A percentile compares a stretch with the other conserved stretches of the same genome.
phyloP scores from a whole-genome alignment of 2,888 invertebrate genomes.

The Ctenicera cuprea region DNA sequence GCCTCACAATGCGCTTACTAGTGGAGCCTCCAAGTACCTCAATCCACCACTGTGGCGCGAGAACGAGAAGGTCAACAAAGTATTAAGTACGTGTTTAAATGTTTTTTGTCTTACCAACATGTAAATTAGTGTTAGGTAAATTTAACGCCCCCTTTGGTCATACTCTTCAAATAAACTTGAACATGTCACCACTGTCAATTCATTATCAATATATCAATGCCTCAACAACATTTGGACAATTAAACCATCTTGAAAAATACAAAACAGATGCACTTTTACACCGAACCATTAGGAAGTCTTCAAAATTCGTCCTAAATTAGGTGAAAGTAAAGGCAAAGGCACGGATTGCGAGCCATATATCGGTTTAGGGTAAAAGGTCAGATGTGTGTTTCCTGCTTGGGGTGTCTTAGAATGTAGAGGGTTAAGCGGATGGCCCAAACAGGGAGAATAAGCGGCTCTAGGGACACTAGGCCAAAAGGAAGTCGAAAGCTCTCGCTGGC shows the following conservation, averaged over 20 bases:
- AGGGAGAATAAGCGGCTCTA: slow-evolving; percentile 41
- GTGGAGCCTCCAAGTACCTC: too few species aligned
- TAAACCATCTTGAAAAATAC: not conserved
- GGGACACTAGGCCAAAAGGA: slow-evolving; percentile 50
- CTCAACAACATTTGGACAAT: not conserved
- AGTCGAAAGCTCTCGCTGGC: slow-evolving; percentile 48
- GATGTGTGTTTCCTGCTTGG: slow-evolving; percentile 52
- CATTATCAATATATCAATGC: too few species aligned
- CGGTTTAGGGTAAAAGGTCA: slow-evolving; percentile 50
- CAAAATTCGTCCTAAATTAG: slow-evolving; percentile 14
- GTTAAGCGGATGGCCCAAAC: slow-evolving; percentile 52
- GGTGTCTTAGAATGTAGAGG: slow-evolving; percentile 53
- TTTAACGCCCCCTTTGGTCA: too few species aligned
- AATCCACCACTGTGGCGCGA: too few species aligned
- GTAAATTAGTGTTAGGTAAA: too few species aligned
- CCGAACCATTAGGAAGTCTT: not conserved
- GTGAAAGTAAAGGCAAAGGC: slow-evolving; percentile 20
- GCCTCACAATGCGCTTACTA: too few species aligned
- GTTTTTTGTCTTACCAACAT: too few species aligned
- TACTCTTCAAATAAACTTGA: too few species aligned
- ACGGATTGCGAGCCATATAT: slow-evolving; percentile 41
- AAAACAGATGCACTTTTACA: too few species aligned
- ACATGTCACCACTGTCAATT: too few species aligned
- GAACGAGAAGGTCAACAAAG: too few species aligned
- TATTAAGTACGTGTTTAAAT: too few species aligned